phyloP scores from a whole-genome alignment of 2,113 vertebrate genomes.

The Gorilla gorilla region DNA sequence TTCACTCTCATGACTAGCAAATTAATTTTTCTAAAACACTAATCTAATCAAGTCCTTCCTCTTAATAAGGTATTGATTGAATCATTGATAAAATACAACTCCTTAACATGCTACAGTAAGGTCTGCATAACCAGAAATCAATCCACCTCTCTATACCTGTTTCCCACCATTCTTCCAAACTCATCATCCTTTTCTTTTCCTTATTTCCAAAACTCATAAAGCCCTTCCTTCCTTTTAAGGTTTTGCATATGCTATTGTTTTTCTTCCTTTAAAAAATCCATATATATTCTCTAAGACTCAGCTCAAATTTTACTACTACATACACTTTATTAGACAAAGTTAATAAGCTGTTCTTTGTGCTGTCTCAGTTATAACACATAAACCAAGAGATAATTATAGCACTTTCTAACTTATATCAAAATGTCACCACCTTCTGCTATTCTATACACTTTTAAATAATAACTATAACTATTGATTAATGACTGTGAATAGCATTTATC shows the following conservation, averaged over 20 bases:
- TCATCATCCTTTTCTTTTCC: neutral
- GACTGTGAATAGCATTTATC: neutral
- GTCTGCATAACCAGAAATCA: neutral
- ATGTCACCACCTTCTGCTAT: neutral
- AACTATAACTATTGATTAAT: neutral
- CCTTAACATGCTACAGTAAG: neutral
- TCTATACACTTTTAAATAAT: neutral
- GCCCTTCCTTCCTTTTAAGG: neutral
- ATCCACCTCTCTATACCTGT: neutral
- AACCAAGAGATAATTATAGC: neutral
- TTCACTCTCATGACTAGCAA: neutral
- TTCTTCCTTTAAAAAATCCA: neutral
- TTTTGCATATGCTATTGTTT: neutral
- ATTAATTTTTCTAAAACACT: neutral
- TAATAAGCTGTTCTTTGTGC: neutral
- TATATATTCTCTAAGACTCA: neutral
- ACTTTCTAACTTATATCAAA: neutral
- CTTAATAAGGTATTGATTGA: neutral
- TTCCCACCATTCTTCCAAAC: neutral
- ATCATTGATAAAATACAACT: neutral
- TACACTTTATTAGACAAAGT: neutral
- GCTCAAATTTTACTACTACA: neutral
- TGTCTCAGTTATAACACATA: neutral
- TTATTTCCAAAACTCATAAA: neutral
- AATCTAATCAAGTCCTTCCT: neutral